Evolutionary conservation across 2,888 invertebrate species (phyloP).

Genomic region (Catocala nupta): DNA sequence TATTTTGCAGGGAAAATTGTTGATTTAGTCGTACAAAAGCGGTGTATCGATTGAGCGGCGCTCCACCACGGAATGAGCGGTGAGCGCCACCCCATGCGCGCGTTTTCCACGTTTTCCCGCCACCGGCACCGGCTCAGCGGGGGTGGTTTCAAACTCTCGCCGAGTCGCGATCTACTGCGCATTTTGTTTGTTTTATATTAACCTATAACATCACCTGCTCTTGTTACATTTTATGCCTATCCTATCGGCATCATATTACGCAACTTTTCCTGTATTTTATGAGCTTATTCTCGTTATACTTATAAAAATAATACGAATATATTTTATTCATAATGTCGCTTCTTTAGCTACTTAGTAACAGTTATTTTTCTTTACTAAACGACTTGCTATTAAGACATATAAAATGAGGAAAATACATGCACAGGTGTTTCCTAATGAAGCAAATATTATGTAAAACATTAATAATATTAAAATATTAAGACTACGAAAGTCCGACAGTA

Average conservation of each 20-base stretch:
- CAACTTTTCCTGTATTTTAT: constrained; percentile 11
- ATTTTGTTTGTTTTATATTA: constrained; percentile 58
- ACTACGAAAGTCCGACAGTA: too few relatives aligned
- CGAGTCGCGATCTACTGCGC: constrained; percentile 54
- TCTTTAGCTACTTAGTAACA: not conserved
- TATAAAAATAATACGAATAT: not conserved
- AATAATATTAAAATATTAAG: too few relatives aligned
- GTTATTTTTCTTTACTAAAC: too few relatives aligned
- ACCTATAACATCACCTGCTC: constrained; percentile 40
- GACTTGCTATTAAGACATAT: too few relatives aligned
- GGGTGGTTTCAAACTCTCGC: constrained; percentile 56
- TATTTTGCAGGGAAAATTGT: constrained; percentile 47
- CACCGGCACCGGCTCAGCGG: constrained; percentile 49
- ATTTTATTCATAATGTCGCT: not conserved
- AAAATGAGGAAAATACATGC: too few relatives aligned
- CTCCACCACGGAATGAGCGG: constrained; percentile 76
- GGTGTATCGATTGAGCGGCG: constrained; percentile 81
- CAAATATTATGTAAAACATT: too few relatives aligned
- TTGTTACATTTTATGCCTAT: constrained; percentile 36
- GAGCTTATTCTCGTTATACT: not conserved
- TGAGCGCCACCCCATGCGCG: constrained; percentile 72
- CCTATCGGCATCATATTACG: constrained; percentile 15
- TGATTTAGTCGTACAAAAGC: constrained; percentile 58
- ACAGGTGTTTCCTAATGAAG: too few relatives aligned
- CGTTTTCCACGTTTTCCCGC: constrained; percentile 83